Conservation (phyloP, 2,797 vertebrate genomes). For the Sandelia bainsii region DNA sequence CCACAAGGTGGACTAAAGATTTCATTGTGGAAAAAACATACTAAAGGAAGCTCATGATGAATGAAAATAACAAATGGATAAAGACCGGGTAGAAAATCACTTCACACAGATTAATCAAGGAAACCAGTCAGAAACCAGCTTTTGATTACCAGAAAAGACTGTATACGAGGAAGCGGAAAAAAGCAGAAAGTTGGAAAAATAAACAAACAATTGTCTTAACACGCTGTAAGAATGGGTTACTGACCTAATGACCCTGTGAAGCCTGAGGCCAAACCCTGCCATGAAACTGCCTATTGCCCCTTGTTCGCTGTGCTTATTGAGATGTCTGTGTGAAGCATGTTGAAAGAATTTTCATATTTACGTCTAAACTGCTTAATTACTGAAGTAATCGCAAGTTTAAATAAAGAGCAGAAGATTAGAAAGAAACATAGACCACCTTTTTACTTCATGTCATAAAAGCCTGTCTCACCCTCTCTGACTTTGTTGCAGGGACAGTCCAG, state of each 20-base stretch:
- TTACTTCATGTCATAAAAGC: slow-evolving; percentile 39
- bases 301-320: background rate
- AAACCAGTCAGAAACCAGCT: slow-evolving; percentile 1
- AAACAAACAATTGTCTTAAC: slow-evolving; percentile 37
- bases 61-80: background rate
- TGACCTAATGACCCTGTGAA: slow-evolving; percentile 51
- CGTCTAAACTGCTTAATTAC: slow-evolving; percentile 65
- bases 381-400: slow-evolving; percentile 55
- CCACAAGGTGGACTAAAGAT: slow-evolving; percentile 24
- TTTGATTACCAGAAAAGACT: slow-evolving; percentile 11
- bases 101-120: background rate
- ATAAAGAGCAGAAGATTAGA: slow-evolving; percentile 34
- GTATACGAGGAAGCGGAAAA: slow-evolving; percentile 32
- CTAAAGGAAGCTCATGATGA: background rate
- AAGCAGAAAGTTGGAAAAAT: too few relatives aligned
- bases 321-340: slow-evolving; percentile 61
- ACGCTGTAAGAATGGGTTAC: slow-evolving; percentile 25
- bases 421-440: slow-evolving; percentile 49
- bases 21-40: background rate
- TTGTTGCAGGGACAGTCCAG: background rate
- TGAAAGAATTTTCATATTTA: slow-evolving; percentile 74
- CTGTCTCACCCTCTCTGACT: slow-evolving; percentile 14
- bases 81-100: background rate
- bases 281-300: slow-evolving; percentile 14
- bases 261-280: slow-evolving; percentile 46